Conservation (phyloP, 37 sponge, comb jelly and placozoan species). For the Theonella swinhoei region DNA sequence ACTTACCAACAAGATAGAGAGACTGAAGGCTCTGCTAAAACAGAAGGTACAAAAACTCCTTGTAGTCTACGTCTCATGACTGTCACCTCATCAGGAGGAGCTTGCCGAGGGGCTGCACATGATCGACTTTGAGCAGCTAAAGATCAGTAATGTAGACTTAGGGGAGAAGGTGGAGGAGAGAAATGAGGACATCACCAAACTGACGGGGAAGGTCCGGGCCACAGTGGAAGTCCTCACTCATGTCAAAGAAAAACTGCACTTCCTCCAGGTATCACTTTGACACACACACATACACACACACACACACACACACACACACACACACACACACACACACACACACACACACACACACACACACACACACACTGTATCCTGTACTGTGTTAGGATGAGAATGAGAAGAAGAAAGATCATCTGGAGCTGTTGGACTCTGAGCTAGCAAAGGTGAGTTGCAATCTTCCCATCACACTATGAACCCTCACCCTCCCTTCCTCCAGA, state of each 20-base stretch:
- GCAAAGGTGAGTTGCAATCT: conserved; percentile 44
- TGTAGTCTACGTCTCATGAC: background rate
- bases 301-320: too few species aligned
- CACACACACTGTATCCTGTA: too few species aligned
- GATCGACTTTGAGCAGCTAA: conserved; percentile 99
- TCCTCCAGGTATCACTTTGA: conserved; percentile 67
- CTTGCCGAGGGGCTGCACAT: conserved; percentile 96
- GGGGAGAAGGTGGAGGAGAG: conserved; percentile 98
- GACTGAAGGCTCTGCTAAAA: conserved; percentile 80
- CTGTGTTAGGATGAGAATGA: conserved; percentile 83
- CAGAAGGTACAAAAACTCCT: conserved; percentile 62
- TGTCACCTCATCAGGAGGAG: conserved; percentile 62
- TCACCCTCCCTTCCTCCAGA: conserved; percentile 35
- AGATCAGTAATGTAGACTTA: conserved; percentile 95
- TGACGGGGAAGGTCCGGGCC: conserved; percentile 89
- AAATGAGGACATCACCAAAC: conserved; percentile 94
- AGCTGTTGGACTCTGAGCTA: conserved; percentile 57
- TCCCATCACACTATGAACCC: background rate
- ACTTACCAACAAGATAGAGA: conserved; percentile 79
- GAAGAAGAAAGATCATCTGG: conserved; percentile 42
- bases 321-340: too few species aligned
- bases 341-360: too few species aligned
- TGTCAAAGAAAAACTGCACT: conserved; percentile 97
- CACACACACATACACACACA: too few species aligned
- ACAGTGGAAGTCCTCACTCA: conserved; percentile 98